These are phyloP conservation scores for Lagorchestes hirsutus DNA, from an alignment of 2,797 vertebrate species.

Conservation along the genomic window DNA sequence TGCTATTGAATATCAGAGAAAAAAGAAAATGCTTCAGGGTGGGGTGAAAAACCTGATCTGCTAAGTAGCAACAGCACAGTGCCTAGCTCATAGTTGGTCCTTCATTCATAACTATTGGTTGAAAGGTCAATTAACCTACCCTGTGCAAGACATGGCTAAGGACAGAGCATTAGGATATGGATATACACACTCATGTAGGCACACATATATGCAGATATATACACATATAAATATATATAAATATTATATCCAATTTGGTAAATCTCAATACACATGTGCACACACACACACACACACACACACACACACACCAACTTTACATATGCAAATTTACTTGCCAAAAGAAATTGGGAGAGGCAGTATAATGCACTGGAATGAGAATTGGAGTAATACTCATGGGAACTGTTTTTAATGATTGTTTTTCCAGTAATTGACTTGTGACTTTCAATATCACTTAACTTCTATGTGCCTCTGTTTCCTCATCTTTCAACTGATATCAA, in stretches of 20 bases:
- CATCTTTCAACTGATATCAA: background rate
- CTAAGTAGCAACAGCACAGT: background rate
- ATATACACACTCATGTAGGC: background rate
- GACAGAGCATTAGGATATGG: background rate
- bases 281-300: background rate
- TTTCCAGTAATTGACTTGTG: background rate
- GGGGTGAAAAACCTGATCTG: background rate
- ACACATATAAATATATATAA: background rate
- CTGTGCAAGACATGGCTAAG: background rate
- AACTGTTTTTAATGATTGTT: background rate
- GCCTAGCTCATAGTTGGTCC: background rate
- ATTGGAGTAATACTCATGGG: background rate
- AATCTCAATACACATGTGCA: background rate
- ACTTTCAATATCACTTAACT: constrained; percentile 13
- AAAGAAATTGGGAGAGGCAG: background rate
- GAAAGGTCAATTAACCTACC: background rate
- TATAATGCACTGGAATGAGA: background rate
- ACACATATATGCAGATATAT: too few relatives aligned
- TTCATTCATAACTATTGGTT: background rate
- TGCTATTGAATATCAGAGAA: background rate
- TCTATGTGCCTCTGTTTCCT: constrained; percentile 16
- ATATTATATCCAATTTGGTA: background rate
- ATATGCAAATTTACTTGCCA: background rate
- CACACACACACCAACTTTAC: background rate
- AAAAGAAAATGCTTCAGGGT: background rate